Evolutionary conservation across 2,113 vertebrate genomes (phyloP).

Genomic region (Melanerpes aurifrons): DNA sequence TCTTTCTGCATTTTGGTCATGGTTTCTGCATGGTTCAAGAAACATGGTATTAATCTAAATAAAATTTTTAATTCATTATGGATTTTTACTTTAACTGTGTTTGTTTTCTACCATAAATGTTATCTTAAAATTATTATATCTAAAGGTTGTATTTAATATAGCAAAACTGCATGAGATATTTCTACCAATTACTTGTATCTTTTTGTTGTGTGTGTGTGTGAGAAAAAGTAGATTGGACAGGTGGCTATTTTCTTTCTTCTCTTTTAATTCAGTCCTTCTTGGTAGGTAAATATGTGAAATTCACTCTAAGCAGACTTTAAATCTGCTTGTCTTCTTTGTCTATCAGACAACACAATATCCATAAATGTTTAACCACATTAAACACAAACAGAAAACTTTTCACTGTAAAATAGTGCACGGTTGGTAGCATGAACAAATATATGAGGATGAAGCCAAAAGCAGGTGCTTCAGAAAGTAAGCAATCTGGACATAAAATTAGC

Average conservation of each 20-base stretch:
- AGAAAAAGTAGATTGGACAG: neutral
- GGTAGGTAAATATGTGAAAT: slow-evolving; percentile 3
- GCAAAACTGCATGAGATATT: neutral
- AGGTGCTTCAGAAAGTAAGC: neutral
- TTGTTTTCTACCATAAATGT: neutral
- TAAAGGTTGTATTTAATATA: slow-evolving; percentile 12
- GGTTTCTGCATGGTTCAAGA: neutral
- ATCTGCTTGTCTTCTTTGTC: neutral
- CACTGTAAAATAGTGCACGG: neutral
- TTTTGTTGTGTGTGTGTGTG: neutral
- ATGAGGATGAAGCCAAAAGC: neutral
- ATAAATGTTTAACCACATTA: neutral
- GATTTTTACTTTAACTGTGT: slow-evolving; percentile 13
- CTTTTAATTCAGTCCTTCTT: neutral
- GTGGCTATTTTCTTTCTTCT: neutral
- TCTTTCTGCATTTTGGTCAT: neutral
- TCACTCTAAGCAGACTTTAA: neutral
- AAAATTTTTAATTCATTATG: neutral
- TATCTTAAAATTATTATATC: neutral
- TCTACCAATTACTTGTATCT: neutral
- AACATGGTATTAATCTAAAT: neutral
- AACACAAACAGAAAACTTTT: neutral
- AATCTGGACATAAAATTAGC: neutral
- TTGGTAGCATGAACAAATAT: neutral
- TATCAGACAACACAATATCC: neutral